Evolutionary conservation across 1,140 invertebrate species (phyloP), one percentile per base, ranked within the genome.

Genomic region (Sminthurides bifidus): DNA sequence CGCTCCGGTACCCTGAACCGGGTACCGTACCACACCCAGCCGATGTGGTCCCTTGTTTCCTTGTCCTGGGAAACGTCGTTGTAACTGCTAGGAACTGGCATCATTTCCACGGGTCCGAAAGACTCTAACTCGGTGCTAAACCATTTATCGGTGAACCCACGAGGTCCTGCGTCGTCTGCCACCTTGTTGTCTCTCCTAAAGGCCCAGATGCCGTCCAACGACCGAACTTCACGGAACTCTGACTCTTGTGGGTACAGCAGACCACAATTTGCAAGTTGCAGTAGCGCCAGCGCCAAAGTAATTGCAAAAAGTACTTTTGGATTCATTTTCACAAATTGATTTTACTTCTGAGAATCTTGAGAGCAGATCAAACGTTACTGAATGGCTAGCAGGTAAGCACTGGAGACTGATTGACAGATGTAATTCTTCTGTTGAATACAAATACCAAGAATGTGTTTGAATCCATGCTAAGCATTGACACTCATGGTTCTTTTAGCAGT

Each of bases 71-170:
- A 90, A 15, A 98, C 80, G 67, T 98, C 94, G 70, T 98, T 98
- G 73, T 89, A 98, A 65, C 90, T 94, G 0, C 89, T 81, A 0
- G 94, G 93, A 14, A 97, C 92, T n/a, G 93, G 92, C 90, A 96
- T 95, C 19, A 82, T 76, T 31, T 77, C 74, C 1, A 76, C 71
- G 52, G 71, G 38, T 19, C 67, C 68, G 15, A 24, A 19, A 19
- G 52, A 8, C 14, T 6, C 30, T 44, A 3, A 40, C 4, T 49
- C 2, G 14, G 15, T 12, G 19, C 5, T 29, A 27, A 49, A 77
- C 77, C 77, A 78, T 54, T 69, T 60, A 52, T 76, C 61, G 17
- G 62, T 56, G 55, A 78, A 77, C 19, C 77, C 75, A 6, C 23
- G 6, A 52, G 61, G 48, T 14, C 71, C 64, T 49, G 71, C 69